These are phyloP conservation scores for Enteromius unitaeniatus DNA, from an alignment of 2,797 vertebrate species.

Conservation along the genomic window DNA sequence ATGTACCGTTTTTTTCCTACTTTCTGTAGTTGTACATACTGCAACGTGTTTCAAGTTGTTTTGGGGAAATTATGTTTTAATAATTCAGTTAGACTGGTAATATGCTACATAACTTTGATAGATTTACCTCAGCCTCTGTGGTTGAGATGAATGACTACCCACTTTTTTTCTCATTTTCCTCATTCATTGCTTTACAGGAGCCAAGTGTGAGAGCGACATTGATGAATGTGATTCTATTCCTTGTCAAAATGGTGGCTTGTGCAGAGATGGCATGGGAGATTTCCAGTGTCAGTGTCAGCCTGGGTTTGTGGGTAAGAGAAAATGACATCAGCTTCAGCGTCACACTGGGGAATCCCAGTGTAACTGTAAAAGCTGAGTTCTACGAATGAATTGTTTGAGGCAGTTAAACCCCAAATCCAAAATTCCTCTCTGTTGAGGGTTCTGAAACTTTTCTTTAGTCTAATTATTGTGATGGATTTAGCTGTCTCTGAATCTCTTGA, in stretches of 20 bases:
- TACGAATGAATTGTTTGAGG: background rate
- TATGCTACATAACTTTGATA: background rate
- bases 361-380: background rate
- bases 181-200: constrained; percentile 78
- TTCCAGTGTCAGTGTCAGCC: constrained; percentile 89
- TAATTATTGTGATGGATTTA: constrained; percentile 29
- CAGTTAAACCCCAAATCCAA: constrained; percentile 2
- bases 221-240: constrained; percentile 92
- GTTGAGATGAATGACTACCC: background rate
- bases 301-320: constrained; percentile 86
- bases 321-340: constrained; percentile 38
- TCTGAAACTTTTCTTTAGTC: constrained; percentile 29
- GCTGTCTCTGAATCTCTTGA: constrained; percentile 47
- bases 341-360: background rate
- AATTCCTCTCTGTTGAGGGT: constrained; percentile 23
- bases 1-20: background rate
- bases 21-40: background rate
- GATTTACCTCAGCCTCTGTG: background rate
- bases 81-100: constrained; percentile 9
- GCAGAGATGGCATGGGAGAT: constrained; percentile 85
- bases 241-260: constrained; percentile 88
- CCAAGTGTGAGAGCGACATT: constrained; percentile 93
- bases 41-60: background rate
- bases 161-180: constrained; percentile 1
- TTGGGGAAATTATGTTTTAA: background rate